These are phyloP conservation scores for Drosophila meridionalis DNA, from an alignment of 2,888 invertebrate species.

Conservation along the genomic window DNA sequence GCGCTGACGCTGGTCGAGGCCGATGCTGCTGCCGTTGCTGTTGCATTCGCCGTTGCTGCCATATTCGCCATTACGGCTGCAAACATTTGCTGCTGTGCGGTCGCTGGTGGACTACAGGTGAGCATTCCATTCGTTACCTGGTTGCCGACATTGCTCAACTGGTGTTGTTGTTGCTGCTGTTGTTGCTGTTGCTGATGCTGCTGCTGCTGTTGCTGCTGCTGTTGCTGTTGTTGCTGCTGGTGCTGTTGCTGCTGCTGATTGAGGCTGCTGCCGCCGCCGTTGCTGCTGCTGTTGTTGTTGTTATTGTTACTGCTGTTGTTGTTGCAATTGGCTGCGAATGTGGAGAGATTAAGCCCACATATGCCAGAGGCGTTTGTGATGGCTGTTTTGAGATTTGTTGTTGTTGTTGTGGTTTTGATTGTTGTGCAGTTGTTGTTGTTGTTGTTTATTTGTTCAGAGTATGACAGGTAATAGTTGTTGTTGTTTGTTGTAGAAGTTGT, in stretches of 20 bases:
- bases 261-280: slow-evolving; percentile 22
- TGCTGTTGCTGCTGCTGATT: slow-evolving; percentile 36
- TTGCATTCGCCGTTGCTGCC: slow-evolving; percentile 70
- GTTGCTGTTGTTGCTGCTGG: slow-evolving; percentile 35
- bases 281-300: slow-evolving; percentile 56
- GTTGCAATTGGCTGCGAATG: slow-evolving; percentile 81
- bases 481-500: slow-evolving; percentile 79
- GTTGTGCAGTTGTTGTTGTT: slow-evolving; percentile 54
- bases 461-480: slow-evolving; percentile 66
- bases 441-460: slow-evolving; percentile 72
- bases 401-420: slow-evolving; percentile 63
- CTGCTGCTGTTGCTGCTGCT: slow-evolving; percentile 32
- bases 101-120: slow-evolving; percentile 62
- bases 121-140: slow-evolving; percentile 66
- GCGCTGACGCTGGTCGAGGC: slow-evolving; percentile 82
- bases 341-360: slow-evolving; percentile 83
- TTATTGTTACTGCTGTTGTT: slow-evolving; percentile 59
- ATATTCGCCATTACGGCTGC: slow-evolving; percentile 82
- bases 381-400: slow-evolving; percentile 76
- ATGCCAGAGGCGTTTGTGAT: slow-evolving; percentile 82
- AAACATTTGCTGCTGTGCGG: slow-evolving; percentile 80
- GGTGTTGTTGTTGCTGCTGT: slow-evolving; percentile 24
- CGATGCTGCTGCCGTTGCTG: slow-evolving; percentile 43
- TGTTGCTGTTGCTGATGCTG: slow-evolving; percentile 37
- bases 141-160: slow-evolving; percentile 45